Base-by-base conservation (phyloP, 2,888 invertebrate genomes). In the Dyspetes luteomarginatus region DNA sequence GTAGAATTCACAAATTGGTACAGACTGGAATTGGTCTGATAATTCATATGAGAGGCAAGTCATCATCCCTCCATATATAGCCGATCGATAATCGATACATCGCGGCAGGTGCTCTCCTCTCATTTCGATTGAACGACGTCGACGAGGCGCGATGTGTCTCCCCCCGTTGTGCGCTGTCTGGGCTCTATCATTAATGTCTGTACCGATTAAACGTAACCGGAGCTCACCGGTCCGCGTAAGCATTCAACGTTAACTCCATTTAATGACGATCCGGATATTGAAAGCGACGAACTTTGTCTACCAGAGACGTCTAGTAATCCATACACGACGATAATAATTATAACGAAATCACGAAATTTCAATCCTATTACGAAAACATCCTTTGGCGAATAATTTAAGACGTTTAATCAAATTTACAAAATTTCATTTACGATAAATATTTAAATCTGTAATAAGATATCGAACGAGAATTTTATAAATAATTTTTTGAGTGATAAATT, bases 141-240 rank as follows among this genome's bases (percentile, higher is more conserved):
- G 55, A 79, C 76, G 77, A 81, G 45, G 73, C 56, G 68, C 24
- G 64, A 72, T 73, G 56, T 68, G 41, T 64, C 24, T 30, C 56
- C 58, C 48, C 62, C 64, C 24, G 56, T 5, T 15, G n/a, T 65
- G 75, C 76, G 67, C 64, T 76, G 80, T 83, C 81, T 78, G 77
- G n/a, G 68, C 77, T 52, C 74, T 82, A 83, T 85, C 84, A 86
- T 87, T 85, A 85, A 74, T 78, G 86, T 87, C 86, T 81, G 78
- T 76, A 77, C 58, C 79, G 85, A 87, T 85, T 85, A 85, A 85
- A 71, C 84, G 81, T 83, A 82, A 84, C 82, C 83, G 82, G 76
- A 79, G 82, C 80, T 79, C 82, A 75, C 58, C 75, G 83, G 80
- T 62, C 84, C 83, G 84, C 76, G 83, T 85, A 78, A 86, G 83